Evolutionary conservation across 1,140 invertebrate genomes (phyloP), one percentile per base, ranked within the genome.

Genomic region (Hyles euphorbiae): DNA sequence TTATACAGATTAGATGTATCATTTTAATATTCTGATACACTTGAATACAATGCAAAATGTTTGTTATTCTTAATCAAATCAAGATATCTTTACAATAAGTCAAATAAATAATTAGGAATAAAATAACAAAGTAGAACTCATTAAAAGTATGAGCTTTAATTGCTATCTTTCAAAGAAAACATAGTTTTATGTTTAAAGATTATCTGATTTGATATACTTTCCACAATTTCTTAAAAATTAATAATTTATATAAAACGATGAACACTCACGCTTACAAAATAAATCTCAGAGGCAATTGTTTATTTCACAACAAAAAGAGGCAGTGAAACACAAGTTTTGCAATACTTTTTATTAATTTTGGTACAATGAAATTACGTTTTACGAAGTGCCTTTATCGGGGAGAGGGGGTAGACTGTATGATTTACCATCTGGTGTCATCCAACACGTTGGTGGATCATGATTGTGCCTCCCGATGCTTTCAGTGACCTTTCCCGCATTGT

Each of bases 391-490:
- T 59, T 70, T 80, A 46, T 82, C 78, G 10, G 80, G 78, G 33
- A 81, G 54, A 3, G 81, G 77, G 5, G 85, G 85, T 5, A 88
- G 69, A 53, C 56, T 88, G 55, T 88, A 88, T 6, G 83, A 84
- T 46, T 88, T 87, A 12, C 85, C 85, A 71, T 88, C 85, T 0
- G 85, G 85, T 5, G 85, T 87, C 82, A 88, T 83, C 85, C 85
- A 88, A 58, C 81, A 85, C 0, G 83, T 88, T 3, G 85, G 85
- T 55, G 86, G 86, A 45, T 87, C 86, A 58, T 88, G 86, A 50
- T 88, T 88, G 32, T 88, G 86, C 52, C 76, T 63, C 36, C 83
- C 86, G 33, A 88, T 88, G 51, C 72, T 77, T 57, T 88, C 83
- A 0, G 83, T 88, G 1, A 88, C 86, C 56, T 79, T 85, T 3